These are phyloP conservation scores for Cyprinodon tularosa DNA, from an alignment of 2,113 vertebrate genomes.

Conservation along the genomic window DNA sequence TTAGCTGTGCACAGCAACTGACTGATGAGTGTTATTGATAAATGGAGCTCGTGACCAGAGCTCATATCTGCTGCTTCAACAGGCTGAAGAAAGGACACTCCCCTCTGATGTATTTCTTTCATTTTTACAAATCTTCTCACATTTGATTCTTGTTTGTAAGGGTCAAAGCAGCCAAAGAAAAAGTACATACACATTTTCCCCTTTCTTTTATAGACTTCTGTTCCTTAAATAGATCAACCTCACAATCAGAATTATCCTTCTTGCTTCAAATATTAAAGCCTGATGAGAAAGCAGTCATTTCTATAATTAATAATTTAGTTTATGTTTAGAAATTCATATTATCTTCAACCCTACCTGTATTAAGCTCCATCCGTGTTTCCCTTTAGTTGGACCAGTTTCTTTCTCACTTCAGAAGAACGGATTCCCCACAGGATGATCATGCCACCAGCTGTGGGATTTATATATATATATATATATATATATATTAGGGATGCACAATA, in stretches of 20 bases:
- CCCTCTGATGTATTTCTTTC: not conserved
- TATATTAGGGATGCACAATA: too few species aligned
- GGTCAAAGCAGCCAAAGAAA: too few species aligned
- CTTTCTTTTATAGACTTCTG: not conserved
- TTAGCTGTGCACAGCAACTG: not conserved
- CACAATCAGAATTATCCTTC: not conserved
- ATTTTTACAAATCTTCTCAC: not conserved
- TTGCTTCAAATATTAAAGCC: not conserved
- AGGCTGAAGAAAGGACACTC: not conserved
- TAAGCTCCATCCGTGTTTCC: too few species aligned
- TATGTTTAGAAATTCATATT: too few species aligned
- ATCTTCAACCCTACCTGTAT: too few species aligned
- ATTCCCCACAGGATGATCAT: too few species aligned
- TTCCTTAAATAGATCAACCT: not conserved
- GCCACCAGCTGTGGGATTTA: too few species aligned
- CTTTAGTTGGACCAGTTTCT: too few species aligned
- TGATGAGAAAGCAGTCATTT: too few species aligned
- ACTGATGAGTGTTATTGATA: conserved; percentile 22
- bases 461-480: too few species aligned
- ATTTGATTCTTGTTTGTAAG: not conserved
- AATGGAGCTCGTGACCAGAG: not conserved
- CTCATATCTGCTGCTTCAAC: not conserved
- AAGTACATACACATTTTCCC: not conserved
- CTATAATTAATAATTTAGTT: too few species aligned
- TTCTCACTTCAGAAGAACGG: too few species aligned